A percentile compares a stretch with the other conserved stretches of the same genome.
Conservation (phyloP, 2,888 invertebrate species). For the Timema cristinae region DNA sequence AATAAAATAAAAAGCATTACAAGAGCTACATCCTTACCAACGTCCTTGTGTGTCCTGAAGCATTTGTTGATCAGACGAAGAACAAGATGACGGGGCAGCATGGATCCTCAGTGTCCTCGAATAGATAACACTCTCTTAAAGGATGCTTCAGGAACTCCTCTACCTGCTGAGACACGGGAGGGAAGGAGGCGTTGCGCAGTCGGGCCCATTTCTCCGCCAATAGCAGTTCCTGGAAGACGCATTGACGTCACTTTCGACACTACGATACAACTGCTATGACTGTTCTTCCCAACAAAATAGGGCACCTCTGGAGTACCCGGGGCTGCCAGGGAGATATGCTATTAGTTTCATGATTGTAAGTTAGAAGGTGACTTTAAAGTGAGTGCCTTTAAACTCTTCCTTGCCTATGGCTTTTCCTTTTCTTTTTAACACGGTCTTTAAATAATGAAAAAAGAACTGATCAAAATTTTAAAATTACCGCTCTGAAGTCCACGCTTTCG, state of each 20-base stretch:
- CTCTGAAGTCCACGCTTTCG: too few relatives aligned
- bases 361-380: too few relatives aligned
- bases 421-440: too few relatives aligned
- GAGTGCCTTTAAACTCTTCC: too few relatives aligned
- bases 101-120: conserved; percentile 43
- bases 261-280: too few relatives aligned
- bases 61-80: conserved; percentile 45
- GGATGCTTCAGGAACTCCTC: conserved; percentile 40
- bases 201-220: conserved; percentile 47
- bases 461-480: too few relatives aligned
- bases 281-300: too few relatives aligned
- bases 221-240: conserved; percentile 42
- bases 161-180: conserved; percentile 43
- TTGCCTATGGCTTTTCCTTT: too few relatives aligned
- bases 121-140: conserved; percentile 45
- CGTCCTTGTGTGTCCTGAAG: conserved; percentile 43
- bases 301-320: too few relatives aligned
- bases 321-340: too few relatives aligned
- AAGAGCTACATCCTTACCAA: conserved; percentile 38
- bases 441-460: too few relatives aligned
- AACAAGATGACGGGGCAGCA: conserved; percentile 46
- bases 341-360: too few relatives aligned
- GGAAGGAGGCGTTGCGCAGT: conserved; percentile 45
- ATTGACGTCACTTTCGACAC: background rate
- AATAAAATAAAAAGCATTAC: background rate